A percentile compares a stretch with the other conserved stretches of the same genome.
Conservation (phyloP, 2,797 vertebrate species). For the Acanthiza pusilla region DNA sequence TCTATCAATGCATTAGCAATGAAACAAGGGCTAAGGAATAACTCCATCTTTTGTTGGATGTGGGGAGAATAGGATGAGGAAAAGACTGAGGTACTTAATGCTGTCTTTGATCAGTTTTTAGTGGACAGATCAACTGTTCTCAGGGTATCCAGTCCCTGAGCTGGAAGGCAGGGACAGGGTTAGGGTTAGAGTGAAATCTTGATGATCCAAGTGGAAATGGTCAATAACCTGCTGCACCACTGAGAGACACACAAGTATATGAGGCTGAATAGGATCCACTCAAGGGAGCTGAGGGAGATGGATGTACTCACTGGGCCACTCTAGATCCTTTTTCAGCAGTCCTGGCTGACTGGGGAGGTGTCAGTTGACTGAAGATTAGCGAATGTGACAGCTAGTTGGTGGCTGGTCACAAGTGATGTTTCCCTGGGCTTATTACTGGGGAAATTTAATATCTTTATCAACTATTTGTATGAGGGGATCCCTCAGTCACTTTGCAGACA, state of each 20-base stretch:
- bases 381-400: not conserved
- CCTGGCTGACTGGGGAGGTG: not conserved
- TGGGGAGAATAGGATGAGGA: not conserved
- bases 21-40: not conserved
- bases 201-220: not conserved
- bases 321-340: not conserved
- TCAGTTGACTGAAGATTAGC: not conserved
- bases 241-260: not conserved
- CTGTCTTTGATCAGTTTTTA: not conserved
- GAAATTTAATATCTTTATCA: not conserved
- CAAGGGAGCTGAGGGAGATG: not conserved
- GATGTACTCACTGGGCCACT: not conserved
- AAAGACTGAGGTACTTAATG: not conserved
- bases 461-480: no score
- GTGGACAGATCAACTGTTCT: not conserved
- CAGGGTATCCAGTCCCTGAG: not conserved
- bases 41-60: not conserved
- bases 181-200: not conserved
- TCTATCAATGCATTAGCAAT: not conserved
- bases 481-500: not conserved
- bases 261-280: not conserved
- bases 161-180: rapidly evolving
- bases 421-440: not conserved
- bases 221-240: not conserved
- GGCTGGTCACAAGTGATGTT: not conserved